Base-by-base conservation (phyloP, 2,888 invertebrate genomes). In the Pseudanteris insignis region DNA sequence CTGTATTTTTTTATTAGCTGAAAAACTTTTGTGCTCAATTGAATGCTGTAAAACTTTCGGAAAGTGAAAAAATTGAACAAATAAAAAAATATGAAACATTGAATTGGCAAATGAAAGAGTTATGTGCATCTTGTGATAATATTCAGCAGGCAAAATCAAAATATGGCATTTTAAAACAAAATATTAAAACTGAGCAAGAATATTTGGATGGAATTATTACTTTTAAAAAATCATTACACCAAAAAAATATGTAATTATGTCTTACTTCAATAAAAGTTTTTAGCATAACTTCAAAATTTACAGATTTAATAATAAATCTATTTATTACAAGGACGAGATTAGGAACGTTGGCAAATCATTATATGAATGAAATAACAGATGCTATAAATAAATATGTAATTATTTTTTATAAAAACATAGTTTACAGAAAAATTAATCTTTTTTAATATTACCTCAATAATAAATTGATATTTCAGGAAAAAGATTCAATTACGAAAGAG, bases 351-450 rank as follows among this genome's bases (percentile, higher is more conserved):
- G n/a, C n/a, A n/a, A n/a, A 26, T 1, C 21, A 13, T 26, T 37
- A 37, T 13, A 3, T 37, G 1, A 4, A 13, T n/a, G 8, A 25
- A 13, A 40, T 40, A 29, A 29, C 40, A 15, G 18, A 2, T 18
- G 41, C 41, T 7, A 12, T 12, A 2, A 2, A 30, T n/a, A 21
- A 30, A 18, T 41, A 41, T 21, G 41, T 41, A 41, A 29, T 8
- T 14, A 9, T 21, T 3, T 21, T 21, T 21, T 7, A 5, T 5
- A 21, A 21, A 3, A 21, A 21, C 7, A 7, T 21, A 21, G 7
- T 21, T 5, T 21, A n/a, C n/a, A n/a, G 21, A 5, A 21, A 5
- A 21, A 5, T 21, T 21, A 21, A 5, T 5, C 7, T 7, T 5
- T 7, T 21, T 21, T 21, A 21, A 21, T 21, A 21, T 21, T 5